Base-by-base conservation (phyloP, 2,888 invertebrate genomes). In the Blomia tropicalis region DNA sequence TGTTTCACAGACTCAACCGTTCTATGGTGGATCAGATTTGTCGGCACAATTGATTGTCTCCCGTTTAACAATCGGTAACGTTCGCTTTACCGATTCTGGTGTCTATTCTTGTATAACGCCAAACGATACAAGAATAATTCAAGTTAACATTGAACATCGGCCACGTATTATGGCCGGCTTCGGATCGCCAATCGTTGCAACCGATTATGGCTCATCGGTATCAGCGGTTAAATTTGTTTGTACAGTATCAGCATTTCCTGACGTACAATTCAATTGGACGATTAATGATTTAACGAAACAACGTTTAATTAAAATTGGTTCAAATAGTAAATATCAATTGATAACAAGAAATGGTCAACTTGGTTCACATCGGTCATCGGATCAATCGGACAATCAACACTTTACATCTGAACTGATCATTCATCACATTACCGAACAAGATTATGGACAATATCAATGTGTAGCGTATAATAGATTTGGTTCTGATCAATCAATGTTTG, bases 381-480 rank as follows among this genome's bases (percentile, higher is more conserved):
- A 27, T 5, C 17, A 22, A 22, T 14, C 14, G 22, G 22, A 19
- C 4, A 54, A 43, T 5, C 17, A 54, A 4, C 19, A 23, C 17
- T 60, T 53, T 59, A 59, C 47, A 30, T 59, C 59, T 60, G 51
- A 63, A 36, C 27, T 65, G n/a, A 60, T 60, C 22, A 60, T 65
- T 14, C 29, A 43, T 29, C n/a, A 58, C 30, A 27, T 65, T 11
- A 36, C 29, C 17, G 36, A 63, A 51, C 36, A 19, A 17, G 65
- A 65, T 47, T 65, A 58, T 41, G 63, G 58, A 4, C 4, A 32
- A 4, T 65, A 63, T 54, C 51, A 59, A 14, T 65, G 65, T 44
- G 17, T 44, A 4, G 63, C 63, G 22, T 61, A 60, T 41, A 65
- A 65, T 58, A 30, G 60, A 27, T 43, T 63, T 17, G 65, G 65